Evolutionary conservation across 2,888 invertebrate genomes (phyloP), one percentile per base, ranked within the genome.

Genomic region (Gari tellinella): DNA sequence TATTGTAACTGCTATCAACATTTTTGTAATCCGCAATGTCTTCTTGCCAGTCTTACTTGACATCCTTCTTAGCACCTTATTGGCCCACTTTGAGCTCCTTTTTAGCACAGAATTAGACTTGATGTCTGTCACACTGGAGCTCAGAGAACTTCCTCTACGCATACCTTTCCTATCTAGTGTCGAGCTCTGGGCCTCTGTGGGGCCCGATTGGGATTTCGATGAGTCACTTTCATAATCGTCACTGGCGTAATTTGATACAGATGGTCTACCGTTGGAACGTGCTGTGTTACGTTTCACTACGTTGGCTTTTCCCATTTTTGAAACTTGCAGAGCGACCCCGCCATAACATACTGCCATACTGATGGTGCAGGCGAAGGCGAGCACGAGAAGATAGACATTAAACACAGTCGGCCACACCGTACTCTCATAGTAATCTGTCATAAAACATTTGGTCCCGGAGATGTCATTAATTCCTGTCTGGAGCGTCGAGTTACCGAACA

Each of bases 21-120:
- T 78, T 26, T 73, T 70, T 17, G 78, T 78, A n/a, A 78, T 67
- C 10, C 73, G 62, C 14, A 74, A n/a, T 12, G 78, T 74, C 56
- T 74, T 70, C 23, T 51, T 40, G 4, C 73, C 61, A 1, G 67
- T 64, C 25, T 62, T 67, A 19, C 67, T 57, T 7, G 78, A 78
- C 17, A 78, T 37, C 12, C 52, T 56, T 3, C 52, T 40, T 2
- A 74, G 43, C 5, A 78, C 51, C 21, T 68, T 78, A 2, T 45
- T 55, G 10, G 67, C 70, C 62, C 65, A 67, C 26, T 52, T 25
- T 14, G 58, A 53, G 7, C 68, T 64, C 25, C 46, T 67, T 1
- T 51, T 23, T 46, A 26, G 53, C n/a, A 65, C 37, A 23, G 17
- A 19, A 7, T 45, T 63, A 1, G 38, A 43, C 58, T 19, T 65